These are phyloP conservation scores for Catalaphyllia jardinei DNA, from an alignment of 64 coral and sea anemone genomes.

Conservation along the genomic window DNA sequence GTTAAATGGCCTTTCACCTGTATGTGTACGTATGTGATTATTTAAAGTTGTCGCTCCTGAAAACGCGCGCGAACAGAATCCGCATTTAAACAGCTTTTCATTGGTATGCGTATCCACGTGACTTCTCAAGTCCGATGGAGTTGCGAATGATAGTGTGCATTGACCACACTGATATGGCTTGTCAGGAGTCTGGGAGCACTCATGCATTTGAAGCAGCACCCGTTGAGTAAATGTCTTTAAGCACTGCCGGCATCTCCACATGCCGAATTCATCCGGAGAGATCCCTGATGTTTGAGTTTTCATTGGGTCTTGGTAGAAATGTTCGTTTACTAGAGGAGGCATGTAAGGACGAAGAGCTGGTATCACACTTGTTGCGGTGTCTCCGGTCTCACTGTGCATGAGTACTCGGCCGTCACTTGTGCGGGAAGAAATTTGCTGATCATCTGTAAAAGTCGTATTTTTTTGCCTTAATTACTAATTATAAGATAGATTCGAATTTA, in stretches of 20 bases:
- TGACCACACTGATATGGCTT: constrained; percentile 79
- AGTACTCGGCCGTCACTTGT: not conserved
- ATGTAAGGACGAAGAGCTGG: constrained; percentile 29
- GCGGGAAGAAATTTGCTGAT: constrained; percentile 3
- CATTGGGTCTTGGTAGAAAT: not conserved
- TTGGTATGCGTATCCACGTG: constrained; percentile 76
- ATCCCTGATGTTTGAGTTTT: not conserved
- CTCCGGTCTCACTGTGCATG: not conserved
- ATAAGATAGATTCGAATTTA: not conserved
- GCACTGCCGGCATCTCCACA: constrained; percentile 79
- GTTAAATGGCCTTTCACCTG: constrained; percentile 67
- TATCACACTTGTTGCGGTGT: not conserved
- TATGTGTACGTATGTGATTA: constrained; percentile 79
- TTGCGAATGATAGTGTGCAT: constrained; percentile 47
- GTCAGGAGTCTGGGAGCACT: constrained; percentile 53
- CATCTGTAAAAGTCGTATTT: constrained; percentile 31
- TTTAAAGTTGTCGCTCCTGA: constrained; percentile 73
- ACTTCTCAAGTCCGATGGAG: constrained; percentile 54
- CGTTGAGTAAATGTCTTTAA: constrained; percentile 75
- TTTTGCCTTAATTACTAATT: not conserved
- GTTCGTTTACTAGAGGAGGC: not conserved
- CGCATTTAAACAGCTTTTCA: constrained; percentile 82
- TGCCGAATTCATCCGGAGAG: constrained; percentile 50
- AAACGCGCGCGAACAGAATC: constrained; percentile 76
- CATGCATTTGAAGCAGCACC: constrained; percentile 71